phyloP scores from a whole-genome alignment of 2,113 vertebrate genomes.

The Egretta garzetta region DNA sequence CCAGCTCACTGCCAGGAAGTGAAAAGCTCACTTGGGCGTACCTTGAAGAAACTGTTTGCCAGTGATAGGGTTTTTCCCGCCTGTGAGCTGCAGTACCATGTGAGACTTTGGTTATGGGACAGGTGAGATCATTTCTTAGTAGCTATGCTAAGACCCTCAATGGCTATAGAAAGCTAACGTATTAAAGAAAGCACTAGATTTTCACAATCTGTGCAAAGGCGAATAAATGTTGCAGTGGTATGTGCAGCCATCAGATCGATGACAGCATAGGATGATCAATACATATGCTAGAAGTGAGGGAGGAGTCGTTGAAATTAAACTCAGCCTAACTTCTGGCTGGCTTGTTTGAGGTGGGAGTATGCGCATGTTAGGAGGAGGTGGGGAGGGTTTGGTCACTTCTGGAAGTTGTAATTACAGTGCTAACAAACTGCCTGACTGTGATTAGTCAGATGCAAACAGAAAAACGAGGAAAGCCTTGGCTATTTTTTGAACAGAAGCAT shows the following conservation, averaged over 20 bases:
- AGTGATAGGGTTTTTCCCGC: rapidly evolving
- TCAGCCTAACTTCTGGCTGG: not conserved
- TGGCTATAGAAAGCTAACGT: not conserved
- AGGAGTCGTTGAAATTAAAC: not conserved
- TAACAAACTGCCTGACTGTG: not conserved
- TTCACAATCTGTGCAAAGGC: not conserved
- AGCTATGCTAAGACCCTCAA: not conserved
- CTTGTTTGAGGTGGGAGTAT: not conserved
- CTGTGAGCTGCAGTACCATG: not conserved
- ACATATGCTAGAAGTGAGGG: not conserved
- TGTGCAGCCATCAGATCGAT: not conserved
- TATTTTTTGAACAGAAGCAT: not conserved
- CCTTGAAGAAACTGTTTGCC: rapidly evolving
- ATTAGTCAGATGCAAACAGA: not conserved
- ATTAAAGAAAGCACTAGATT: not conserved
- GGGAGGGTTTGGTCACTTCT: not conserved
- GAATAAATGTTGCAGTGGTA: not conserved
- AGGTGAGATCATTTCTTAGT: not conserved
- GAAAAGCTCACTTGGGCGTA: not conserved
- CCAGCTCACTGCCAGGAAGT: not conserved
- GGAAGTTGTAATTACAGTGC: not conserved
- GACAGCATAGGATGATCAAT: not conserved
- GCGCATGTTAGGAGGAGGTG: not conserved
- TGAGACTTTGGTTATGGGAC: not conserved
- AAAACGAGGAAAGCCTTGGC: not conserved